Percentiles rank a stretch among this genome's conserved stretches.
These are phyloP conservation scores for Diadema setosum DNA, from an alignment of 35 echinoderm and acorn worm genomes.

Conservation along the genomic window DNA sequence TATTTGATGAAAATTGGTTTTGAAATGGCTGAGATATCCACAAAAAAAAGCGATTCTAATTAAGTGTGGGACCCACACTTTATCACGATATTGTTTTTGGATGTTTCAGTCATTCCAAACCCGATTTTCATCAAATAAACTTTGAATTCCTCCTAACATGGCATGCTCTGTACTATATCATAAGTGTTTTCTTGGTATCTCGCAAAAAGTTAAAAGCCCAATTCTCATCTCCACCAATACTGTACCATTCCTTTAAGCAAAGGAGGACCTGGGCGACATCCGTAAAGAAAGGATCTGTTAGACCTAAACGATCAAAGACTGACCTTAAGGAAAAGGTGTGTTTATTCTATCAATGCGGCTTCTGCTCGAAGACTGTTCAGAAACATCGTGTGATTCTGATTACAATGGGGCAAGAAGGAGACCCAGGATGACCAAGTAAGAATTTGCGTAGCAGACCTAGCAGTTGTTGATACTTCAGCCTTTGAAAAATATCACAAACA, in stretches of 20 bases:
- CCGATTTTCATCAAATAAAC: neutral
- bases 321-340: constrained; percentile 10
- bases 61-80: no score
- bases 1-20: no score
- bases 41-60: no score
- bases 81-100: no score
- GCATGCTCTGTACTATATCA: neutral
- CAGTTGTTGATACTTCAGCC: neutral
- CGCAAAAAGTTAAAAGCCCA: neutral
- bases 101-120: neutral
- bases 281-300: neutral
- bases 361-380: neutral
- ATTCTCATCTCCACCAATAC: neutral
- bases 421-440: constrained; percentile 12
- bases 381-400: no score
- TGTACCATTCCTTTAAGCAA: no score
- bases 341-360: neutral
- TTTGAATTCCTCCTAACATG: neutral
- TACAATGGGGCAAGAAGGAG: neutral
- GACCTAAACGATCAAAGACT: constrained; percentile 30
- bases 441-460: constrained; percentile 12
- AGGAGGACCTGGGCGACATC: no score
- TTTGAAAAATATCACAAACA: neutral
- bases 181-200: neutral
- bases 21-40: no score